These are phyloP conservation scores for Alectura lathami DNA, from an alignment of 2,113 vertebrate genomes.

Conservation along the genomic window DNA sequence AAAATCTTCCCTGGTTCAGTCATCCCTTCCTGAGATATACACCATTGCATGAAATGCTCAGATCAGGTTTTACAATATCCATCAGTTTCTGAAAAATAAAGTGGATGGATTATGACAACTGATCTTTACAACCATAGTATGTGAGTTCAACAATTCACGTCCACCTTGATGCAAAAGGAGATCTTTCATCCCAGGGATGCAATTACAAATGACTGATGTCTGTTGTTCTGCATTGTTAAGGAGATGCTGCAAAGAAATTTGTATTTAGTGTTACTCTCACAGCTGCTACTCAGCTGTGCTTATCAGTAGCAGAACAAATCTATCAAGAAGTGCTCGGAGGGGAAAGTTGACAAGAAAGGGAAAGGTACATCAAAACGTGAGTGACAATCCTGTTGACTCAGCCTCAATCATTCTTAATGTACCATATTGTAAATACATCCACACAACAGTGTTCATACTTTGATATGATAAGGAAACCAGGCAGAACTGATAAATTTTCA, in stretches of 20 bases:
- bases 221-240: neutral
- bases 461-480: neutral
- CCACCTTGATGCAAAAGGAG: neutral
- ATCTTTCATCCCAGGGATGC: neutral
- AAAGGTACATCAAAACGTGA: slow-evolving; percentile 10
- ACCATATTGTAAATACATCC: neutral
- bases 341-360: neutral
- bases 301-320: neutral
- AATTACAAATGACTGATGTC: neutral
- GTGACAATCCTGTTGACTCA: slow-evolving; percentile 12
- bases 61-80: neutral
- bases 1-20: neutral
- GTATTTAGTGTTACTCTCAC: neutral
- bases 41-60: neutral
- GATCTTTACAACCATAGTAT: neutral
- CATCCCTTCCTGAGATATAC: neutral
- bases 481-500: neutral
- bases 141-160: neutral
- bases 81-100: neutral
- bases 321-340: neutral
- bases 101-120: neutral
- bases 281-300: neutral
- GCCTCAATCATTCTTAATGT: neutral
- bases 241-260: neutral
- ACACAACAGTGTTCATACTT: neutral